Evolutionary conservation across 1,140 invertebrate species (phyloP).

Genomic region (Campoletis sonorensis): DNA sequence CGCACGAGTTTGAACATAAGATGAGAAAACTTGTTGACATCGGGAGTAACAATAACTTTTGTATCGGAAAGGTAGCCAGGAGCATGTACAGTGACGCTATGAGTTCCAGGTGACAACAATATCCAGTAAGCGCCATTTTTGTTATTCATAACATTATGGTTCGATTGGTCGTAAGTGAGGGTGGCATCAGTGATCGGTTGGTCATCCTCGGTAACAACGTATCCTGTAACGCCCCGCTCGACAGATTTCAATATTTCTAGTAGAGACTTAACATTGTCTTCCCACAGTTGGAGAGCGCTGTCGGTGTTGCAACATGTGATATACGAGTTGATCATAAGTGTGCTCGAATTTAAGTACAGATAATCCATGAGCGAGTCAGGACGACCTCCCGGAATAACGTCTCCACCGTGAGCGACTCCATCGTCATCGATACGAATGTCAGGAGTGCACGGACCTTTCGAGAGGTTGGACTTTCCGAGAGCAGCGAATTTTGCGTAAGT

Average conservation of each 20-base stretch:
- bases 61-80: slow-evolving; percentile 77
- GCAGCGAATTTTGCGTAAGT: slow-evolving; percentile 64
- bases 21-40: slow-evolving; percentile 68
- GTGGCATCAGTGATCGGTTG: slow-evolving; percentile 79
- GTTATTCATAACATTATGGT: slow-evolving; percentile 72
- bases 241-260: slow-evolving; percentile 62
- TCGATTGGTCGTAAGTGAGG: slow-evolving; percentile 75
- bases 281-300: slow-evolving; percentile 62
- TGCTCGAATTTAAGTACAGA: slow-evolving; percentile 69
- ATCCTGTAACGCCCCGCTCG: slow-evolving; percentile 75
- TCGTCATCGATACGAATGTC: slow-evolving; percentile 58
- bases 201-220: slow-evolving; percentile 77
- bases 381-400: slow-evolving; percentile 54
- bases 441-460: slow-evolving; percentile 57
- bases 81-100: slow-evolving; percentile 78
- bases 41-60: slow-evolving; percentile 76
- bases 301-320: slow-evolving; percentile 72
- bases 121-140: slow-evolving; percentile 80
- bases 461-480: neutral
- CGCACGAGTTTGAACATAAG: slow-evolving; percentile 82
- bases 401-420: slow-evolving; percentile 60
- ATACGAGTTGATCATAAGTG: slow-evolving; percentile 70
- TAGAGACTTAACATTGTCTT: slow-evolving; percentile 66
- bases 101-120: slow-evolving; percentile 76
- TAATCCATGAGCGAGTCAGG: slow-evolving; percentile 70